These are phyloP conservation scores for Shargacucullia verbasci DNA, from an alignment of 2,888 invertebrate genomes.

Conservation along the genomic window DNA sequence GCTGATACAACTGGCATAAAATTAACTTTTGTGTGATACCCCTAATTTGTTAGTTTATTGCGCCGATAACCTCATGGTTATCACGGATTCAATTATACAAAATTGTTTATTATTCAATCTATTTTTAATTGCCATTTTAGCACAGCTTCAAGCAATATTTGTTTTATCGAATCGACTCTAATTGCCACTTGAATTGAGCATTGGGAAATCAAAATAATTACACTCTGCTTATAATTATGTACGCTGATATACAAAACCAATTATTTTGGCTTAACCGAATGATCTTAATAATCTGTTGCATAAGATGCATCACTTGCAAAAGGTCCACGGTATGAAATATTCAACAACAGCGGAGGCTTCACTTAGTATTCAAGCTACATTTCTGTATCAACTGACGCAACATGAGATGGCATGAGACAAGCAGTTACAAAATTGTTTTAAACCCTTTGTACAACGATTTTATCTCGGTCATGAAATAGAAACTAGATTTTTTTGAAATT, in stretches of 20 bases:
- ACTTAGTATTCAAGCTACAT: slow-evolving; percentile 80
- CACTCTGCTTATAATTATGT: slow-evolving; percentile 22
- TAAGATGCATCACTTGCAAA: slow-evolving; percentile 62
- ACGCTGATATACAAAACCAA: slow-evolving; percentile 32
- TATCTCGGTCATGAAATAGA: slow-evolving; percentile 57
- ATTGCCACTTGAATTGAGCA: slow-evolving; percentile 50
- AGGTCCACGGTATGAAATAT: slow-evolving; percentile 71
- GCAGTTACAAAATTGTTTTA: slow-evolving; percentile 50
- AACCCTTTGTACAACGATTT: slow-evolving; percentile 52
- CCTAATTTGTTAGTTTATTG: slow-evolving; percentile 44
- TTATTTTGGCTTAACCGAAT: slow-evolving; percentile 37
- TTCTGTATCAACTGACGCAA: slow-evolving; percentile 71
- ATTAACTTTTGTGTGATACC: slow-evolving; percentile 18
- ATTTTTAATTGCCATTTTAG: slow-evolving; percentile 41
- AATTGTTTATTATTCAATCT: slow-evolving; percentile 42
- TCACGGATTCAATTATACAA: slow-evolving; percentile 36
- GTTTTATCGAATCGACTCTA: slow-evolving; percentile 48
- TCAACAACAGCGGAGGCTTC: slow-evolving; percentile 70
- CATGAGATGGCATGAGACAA: slow-evolving; percentile 66
- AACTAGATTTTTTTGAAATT: slow-evolving; percentile 45
- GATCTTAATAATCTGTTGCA: slow-evolving; percentile 42
- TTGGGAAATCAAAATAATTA: slow-evolving; percentile 20
- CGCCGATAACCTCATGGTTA: slow-evolving; percentile 38
- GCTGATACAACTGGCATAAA: slow-evolving; percentile 16
- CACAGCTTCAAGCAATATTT: slow-evolving; percentile 42